Percentiles rank a stretch among this genome's conserved stretches.
phyloP scores from a whole-genome alignment of 2,113 vertebrate species.

The Brachionichthys hirsutus region DNA sequence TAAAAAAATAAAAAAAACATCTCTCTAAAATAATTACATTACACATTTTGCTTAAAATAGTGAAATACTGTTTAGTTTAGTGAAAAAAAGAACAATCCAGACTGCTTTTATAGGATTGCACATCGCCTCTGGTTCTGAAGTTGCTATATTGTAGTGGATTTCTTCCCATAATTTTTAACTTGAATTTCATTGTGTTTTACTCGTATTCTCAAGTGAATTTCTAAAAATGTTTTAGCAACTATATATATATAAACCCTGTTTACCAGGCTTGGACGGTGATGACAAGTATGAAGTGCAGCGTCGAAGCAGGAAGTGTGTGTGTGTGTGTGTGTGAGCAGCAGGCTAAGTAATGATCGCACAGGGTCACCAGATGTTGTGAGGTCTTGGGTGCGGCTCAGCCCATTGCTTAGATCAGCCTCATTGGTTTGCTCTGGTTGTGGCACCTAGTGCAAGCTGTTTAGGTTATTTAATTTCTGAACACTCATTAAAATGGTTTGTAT shows the following conservation, averaged over 20 bases:
- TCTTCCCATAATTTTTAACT: background rate
- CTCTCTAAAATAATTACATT: background rate
- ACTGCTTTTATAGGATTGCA: background rate
- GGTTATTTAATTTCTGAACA: slow-evolving; percentile 79
- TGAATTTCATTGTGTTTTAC: slow-evolving; percentile 34
- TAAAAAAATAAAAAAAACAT: too few relatives aligned
- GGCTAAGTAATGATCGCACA: slow-evolving; percentile 77
- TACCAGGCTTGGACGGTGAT: slow-evolving; percentile 67
- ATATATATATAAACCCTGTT: slow-evolving; percentile 50
- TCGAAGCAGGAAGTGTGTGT: slow-evolving; percentile 68
- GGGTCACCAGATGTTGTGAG: slow-evolving; percentile 82
- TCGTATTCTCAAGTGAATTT: slow-evolving; percentile 47
- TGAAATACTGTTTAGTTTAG: too few relatives aligned
- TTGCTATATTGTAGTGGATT: background rate
- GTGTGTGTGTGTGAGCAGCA: slow-evolving; percentile 51
- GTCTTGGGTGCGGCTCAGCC: slow-evolving; percentile 63
- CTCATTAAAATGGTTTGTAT: slow-evolving; percentile 85
- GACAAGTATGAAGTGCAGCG: slow-evolving; percentile 65
- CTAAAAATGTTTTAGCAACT: slow-evolving; percentile 42
- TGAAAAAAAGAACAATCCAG: background rate
- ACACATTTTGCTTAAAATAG: background rate
- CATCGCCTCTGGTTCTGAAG: background rate
- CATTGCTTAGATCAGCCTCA: slow-evolving; percentile 79
- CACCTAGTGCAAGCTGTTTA: slow-evolving; percentile 80
- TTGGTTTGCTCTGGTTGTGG: slow-evolving; percentile 75